A percentile compares a stretch with the other conserved stretches of the same genome.
These are phyloP conservation scores for Tamandua tetradactyla DNA, from an alignment of 2,797 vertebrate species.

Conservation along the genomic window DNA sequence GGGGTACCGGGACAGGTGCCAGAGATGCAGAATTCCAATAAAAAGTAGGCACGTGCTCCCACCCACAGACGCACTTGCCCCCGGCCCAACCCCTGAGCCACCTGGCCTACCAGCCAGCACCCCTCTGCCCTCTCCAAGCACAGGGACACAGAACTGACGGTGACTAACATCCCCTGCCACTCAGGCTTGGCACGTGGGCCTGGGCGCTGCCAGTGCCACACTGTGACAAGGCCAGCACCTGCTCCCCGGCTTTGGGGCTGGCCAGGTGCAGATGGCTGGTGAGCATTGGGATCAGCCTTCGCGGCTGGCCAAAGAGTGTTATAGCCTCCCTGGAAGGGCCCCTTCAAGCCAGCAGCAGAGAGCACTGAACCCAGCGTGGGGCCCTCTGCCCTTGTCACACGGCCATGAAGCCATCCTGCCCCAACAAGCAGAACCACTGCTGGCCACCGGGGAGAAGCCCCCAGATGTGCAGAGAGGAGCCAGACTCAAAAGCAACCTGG, in stretches of 20 bases:
- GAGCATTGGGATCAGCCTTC: not conserved
- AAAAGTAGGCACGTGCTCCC: not conserved
- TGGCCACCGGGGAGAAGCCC: not conserved
- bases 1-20: not conserved
- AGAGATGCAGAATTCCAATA: not conserved
- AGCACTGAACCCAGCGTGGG: not conserved
- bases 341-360: not conserved
- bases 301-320: not conserved
- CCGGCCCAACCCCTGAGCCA: fast-evolving
- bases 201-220: not conserved
- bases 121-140: not conserved
- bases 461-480: not conserved
- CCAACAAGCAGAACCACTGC: not conserved
- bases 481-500: not conserved
- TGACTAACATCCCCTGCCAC: not conserved
- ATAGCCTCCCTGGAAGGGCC: fast-evolving
- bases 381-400: not conserved
- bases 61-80: not conserved
- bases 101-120: not conserved
- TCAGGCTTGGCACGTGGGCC: not conserved
- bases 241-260: not conserved
- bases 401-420: not conserved
- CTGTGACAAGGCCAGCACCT: not conserved
- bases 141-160: not conserved
- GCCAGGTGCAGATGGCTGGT: fast-evolving